Evolutionary conservation across 2,888 invertebrate genomes (phyloP).

Genomic region (Cephus sareptanus): DNA sequence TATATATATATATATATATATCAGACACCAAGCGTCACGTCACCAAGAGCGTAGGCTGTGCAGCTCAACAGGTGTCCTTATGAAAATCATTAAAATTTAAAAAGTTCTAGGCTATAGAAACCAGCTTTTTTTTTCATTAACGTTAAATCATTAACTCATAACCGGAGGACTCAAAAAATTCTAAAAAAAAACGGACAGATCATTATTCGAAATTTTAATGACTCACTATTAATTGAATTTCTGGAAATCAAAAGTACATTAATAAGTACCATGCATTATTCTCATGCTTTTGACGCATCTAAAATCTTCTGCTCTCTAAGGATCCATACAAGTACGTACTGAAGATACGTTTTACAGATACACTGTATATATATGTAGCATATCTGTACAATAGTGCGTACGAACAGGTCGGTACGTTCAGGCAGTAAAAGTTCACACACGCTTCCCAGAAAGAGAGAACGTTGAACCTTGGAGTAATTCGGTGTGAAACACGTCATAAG

Average conservation of each 20-base stretch:
- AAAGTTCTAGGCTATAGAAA: background rate
- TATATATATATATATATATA: too few species aligned
- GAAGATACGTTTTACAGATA: too few species aligned
- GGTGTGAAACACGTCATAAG: constrained; percentile 4
- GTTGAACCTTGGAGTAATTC: constrained; percentile 17
- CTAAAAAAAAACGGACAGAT: background rate
- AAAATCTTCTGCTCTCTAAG: background rate
- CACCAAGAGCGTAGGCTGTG: background rate
- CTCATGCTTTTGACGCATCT: background rate
- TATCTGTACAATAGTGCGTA: background rate
- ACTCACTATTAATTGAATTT: background rate
- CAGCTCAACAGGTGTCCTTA: background rate
- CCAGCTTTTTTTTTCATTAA: background rate
- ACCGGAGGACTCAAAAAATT: background rate
- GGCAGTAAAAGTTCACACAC: constrained; percentile 11
- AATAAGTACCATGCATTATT: background rate
- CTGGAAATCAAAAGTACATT: background rate
- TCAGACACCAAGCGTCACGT: too few species aligned
- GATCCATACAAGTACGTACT: background rate
- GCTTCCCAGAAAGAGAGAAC: constrained; percentile 13
- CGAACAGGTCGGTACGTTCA: background rate
- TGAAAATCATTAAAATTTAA: background rate
- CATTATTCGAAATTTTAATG: background rate
- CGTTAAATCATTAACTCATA: background rate
- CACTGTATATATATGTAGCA: background rate